Conservation (phyloP, 1,140 invertebrate species). For the Choristoneura fumiferana region DNA sequence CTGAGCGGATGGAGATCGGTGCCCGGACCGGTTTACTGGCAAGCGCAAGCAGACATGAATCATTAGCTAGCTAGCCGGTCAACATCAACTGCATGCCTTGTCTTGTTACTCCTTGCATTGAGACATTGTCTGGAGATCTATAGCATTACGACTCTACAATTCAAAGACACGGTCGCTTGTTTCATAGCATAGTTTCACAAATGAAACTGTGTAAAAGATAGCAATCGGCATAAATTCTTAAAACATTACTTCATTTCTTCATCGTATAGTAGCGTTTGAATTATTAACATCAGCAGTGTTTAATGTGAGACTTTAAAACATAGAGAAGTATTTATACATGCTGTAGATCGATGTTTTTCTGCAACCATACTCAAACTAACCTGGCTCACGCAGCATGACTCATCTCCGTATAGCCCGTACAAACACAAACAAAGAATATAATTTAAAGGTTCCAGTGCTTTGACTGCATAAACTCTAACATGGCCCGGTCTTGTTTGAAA, state of each 20-base stretch:
- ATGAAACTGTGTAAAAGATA: background rate
- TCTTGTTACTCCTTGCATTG: background rate
- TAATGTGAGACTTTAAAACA: too few relatives aligned
- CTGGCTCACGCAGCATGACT: background rate
- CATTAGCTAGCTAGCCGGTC: constrained; percentile 13
- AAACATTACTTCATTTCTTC: too few relatives aligned
- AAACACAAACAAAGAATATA: background rate
- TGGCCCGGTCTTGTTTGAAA: too few relatives aligned
- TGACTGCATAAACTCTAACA: background rate
- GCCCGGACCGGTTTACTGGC: background rate
- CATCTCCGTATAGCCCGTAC: constrained; percentile 3
- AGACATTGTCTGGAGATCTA: background rate
- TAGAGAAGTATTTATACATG: too few relatives aligned
- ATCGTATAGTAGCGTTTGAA: too few relatives aligned
- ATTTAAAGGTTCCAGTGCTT: background rate
- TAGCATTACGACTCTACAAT: background rate
- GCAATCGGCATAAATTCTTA: background rate
- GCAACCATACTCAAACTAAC: too few relatives aligned
- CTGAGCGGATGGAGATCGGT: constrained; percentile 3
- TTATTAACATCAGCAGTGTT: background rate
- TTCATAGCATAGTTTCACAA: background rate
- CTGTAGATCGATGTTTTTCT: too few relatives aligned
- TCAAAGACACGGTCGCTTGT: too few relatives aligned
- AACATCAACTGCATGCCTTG: background rate
- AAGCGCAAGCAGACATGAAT: constrained; percentile 3